A percentile compares a stretch with the other conserved stretches of the same genome.
Evolutionary conservation across 1,140 invertebrate species (phyloP).

Genomic region (Manduca sexta): DNA sequence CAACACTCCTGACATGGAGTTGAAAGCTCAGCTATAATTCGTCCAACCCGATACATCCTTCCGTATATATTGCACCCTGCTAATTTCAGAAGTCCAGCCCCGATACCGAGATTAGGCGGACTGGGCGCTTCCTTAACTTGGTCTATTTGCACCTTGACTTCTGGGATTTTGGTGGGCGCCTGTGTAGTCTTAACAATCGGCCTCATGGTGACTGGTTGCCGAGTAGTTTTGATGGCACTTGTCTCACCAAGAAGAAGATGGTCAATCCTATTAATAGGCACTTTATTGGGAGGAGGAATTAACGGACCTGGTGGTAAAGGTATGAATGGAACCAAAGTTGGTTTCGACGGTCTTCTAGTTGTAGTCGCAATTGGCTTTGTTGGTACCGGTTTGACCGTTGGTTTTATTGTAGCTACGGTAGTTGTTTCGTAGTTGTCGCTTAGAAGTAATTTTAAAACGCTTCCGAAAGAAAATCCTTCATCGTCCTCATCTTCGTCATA

Average conservation of each 20-base stretch:
- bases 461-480: slow-evolving; percentile 74
- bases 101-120: slow-evolving; percentile 29
- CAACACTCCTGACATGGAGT: slow-evolving; percentile 87
- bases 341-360: slow-evolving; percentile 10
- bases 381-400: slow-evolving; percentile 12
- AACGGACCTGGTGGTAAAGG: slow-evolving; percentile 34
- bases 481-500: slow-evolving; percentile 64
- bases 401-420: slow-evolving; percentile 22
- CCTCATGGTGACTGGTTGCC: slow-evolving; percentile 17
- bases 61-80: slow-evolving; percentile 95
- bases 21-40: slow-evolving; percentile 89
- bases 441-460: slow-evolving; percentile 73
- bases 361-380: slow-evolving; percentile 19
- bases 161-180: slow-evolving; percentile 25
- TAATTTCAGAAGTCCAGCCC: slow-evolving; percentile 79
- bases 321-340: slow-evolving; percentile 25
- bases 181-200: slow-evolving; percentile 18
- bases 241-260: slow-evolving; percentile 60
- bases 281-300: slow-evolving; percentile 35
- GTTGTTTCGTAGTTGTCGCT: slow-evolving; percentile 63
- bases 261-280: slow-evolving; percentile 50
- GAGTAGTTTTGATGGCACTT: slow-evolving; percentile 42
- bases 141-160: slow-evolving; percentile 26
- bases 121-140: slow-evolving; percentile 10
- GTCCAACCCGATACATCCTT: slow-evolving; percentile 88